Evolutionary conservation across 2,113 vertebrate species (phyloP).

Genomic region (Lepidothrix coronata): DNA sequence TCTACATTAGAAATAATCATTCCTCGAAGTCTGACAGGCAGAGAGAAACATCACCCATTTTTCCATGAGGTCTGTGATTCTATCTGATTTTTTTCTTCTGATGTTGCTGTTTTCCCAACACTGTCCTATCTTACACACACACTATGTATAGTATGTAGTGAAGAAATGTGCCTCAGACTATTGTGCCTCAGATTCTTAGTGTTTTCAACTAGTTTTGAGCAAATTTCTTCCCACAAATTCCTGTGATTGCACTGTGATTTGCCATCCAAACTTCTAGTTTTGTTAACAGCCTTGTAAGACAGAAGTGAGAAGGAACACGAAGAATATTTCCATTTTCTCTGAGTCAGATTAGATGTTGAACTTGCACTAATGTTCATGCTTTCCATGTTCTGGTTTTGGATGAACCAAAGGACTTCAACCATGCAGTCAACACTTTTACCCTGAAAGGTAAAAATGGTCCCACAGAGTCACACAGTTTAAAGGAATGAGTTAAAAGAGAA

Average conservation of each 20-base stretch:
- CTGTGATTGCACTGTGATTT: background rate
- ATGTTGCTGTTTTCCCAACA: background rate
- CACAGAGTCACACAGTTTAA: background rate
- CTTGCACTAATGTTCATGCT: background rate
- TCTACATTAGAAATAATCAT: constrained; percentile 44
- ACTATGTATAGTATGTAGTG: background rate
- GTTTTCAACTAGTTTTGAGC: background rate
- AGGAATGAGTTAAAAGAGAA: background rate
- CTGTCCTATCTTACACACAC: background rate
- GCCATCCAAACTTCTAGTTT: background rate
- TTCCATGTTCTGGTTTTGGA: background rate
- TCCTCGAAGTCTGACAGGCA: constrained; percentile 8
- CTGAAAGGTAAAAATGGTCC: background rate
- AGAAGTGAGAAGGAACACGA: background rate
- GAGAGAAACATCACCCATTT: background rate
- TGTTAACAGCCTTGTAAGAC: background rate
- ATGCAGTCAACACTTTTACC: background rate
- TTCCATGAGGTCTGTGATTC: constrained; percentile 47
- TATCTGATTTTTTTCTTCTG: background rate
- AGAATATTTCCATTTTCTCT: background rate
- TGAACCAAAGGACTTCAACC: background rate
- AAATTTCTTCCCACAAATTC: background rate
- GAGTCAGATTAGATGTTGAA: background rate
- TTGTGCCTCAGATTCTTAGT: background rate
- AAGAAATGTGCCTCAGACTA: background rate